These are phyloP conservation scores for Coelopa frigida DNA, from an alignment of 1,140 invertebrate species.

Conservation along the genomic window DNA sequence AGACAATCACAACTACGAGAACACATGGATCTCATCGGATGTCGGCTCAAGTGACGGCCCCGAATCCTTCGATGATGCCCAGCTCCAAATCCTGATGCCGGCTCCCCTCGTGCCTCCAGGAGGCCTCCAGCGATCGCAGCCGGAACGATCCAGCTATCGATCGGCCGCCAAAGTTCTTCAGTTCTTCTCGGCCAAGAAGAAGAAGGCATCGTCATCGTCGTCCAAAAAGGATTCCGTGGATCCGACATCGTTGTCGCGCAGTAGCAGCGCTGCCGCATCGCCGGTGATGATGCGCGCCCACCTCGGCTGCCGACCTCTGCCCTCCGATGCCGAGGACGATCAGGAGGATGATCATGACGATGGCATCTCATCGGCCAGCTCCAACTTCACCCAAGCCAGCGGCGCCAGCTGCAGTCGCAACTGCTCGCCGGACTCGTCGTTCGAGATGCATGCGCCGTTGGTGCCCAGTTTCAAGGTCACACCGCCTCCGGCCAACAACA, in stretches of 20 bases:
- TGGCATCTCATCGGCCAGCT: conserved; percentile 13
- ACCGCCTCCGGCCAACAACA: conserved; percentile 26
- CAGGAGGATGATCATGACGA: conserved; percentile 19
- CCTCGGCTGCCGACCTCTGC: conserved; percentile 26
- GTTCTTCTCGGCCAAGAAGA: conserved; percentile 32
- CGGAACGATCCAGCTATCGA: conserved; percentile 32
- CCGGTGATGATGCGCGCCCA: conserved; percentile 25
- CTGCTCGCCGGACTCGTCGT: conserved; percentile 39
- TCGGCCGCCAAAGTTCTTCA: conserved; percentile 34
- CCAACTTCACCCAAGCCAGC: conserved; percentile 21
- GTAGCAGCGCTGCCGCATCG: conserved; percentile 15
- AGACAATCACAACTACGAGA: no score
- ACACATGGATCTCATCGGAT: conserved; percentile 15
- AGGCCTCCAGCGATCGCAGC: conserved; percentile 27
- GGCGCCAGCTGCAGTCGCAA: conserved; percentile 21
- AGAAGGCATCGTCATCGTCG: conserved; percentile 14
- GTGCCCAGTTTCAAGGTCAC: conserved; percentile 43
- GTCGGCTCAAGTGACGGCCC: conserved; percentile 12
- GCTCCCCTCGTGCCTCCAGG: conserved; percentile 30
- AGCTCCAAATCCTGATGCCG: no score
- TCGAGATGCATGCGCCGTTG: conserved; percentile 38
- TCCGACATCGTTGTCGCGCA: not conserved
- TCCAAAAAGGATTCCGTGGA: not conserved
- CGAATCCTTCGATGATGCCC: conserved; percentile 4
- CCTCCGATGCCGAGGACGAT: conserved; percentile 22